Evolutionary conservation across 2,113 vertebrate species (phyloP), one percentile per base, ranked within the genome.

Genomic region (Galeopterus variegatus): DNA sequence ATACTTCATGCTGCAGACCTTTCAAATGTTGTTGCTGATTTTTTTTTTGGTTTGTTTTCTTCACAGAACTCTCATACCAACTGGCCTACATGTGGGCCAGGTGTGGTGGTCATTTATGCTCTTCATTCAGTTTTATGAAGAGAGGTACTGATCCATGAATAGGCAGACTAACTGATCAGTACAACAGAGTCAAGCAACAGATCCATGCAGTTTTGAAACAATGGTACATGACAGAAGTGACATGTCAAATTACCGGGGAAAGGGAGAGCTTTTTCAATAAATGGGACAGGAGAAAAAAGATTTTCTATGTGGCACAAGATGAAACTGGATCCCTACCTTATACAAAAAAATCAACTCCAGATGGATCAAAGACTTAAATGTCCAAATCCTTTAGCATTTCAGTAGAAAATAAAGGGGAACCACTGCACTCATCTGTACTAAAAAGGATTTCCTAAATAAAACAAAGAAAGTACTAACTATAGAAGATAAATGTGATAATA

Each of bases 261-360:
- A 91, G 77, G 41, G 23, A 81, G 24, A 77, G 52, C 64, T 86
- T 52, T 94, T 50, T 81, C 12, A 90, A 84, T 79, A 88, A 84
- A 85, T 50, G n/a, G 14, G 85, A 45, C 6, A 88, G 41, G 54
- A 65, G 65, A 83, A 45, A 82, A 89, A 56, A 77, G 19, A 50
- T 75, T 84, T 95, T 88, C 41, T 70, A 92, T 54, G 14, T 60
- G 76, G n/a, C 70, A 92, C n/a, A 83, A 45, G 62, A 89, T 80
- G n/a, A 52, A 94, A 90, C 1, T 92, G 33, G 58, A 75, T 81
- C 45, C 23, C 19, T 92, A 70, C 8, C 12, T 92, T 60, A 31
- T 69, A 80, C 52, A 52, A 81, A 91, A 91, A 64, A 75, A 86
- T 33, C 24, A 84, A 69, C 26, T n/a, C 52, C 31, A 75, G 13